Evolutionary conservation across 2,888 invertebrate species (phyloP), one percentile per base, ranked within the genome.

Genomic region (Pyrochroa serraticornis): DNA sequence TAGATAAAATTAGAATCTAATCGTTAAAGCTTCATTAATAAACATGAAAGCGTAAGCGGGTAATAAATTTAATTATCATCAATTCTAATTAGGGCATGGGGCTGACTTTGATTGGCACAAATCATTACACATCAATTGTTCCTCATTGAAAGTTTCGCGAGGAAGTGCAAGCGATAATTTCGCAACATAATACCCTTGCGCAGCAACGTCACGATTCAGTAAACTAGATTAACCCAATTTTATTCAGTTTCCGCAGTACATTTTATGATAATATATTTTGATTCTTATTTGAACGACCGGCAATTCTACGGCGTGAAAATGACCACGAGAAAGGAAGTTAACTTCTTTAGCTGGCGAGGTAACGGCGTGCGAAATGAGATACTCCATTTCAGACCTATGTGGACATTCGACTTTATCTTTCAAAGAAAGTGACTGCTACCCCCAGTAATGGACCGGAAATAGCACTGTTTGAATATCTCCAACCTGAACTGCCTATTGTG

Each of bases 371-470:
- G 65, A 69, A 71, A 71, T 67, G 69, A 69, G 70, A 63, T 66
- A 67, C 66, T 70, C 66, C 63, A 69, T 66, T 64, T 60, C 63
- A 64, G 60, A 59, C 63, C 65, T 59, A 59, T 64, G 65, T 62
- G 64, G 68, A 66, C 66, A 58, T 66, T 67, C 54, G 61, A 67
- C 68, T 70, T 70, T 71, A 71, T 71, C 71, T 68, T 70, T 59
- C 57, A 61, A 63, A 54, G 64, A 70, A 71, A 70, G 64, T 66
- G 69, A 65, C 68, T 68, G 63, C 63, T 53, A 54, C 62, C 64
- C 62, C 60, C 59, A 62, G 68, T 71, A 71, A 71, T 71, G 69
- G 69, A 68, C 66, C 70, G 70, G 70, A 71, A 71, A 71, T 70
- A 64, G 69, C 64, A 62, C 61, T 62, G 64, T 66, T 67, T 68